phyloP scores from a whole-genome alignment of 2,797 vertebrate genomes.

The Myotis planiceps region DNA sequence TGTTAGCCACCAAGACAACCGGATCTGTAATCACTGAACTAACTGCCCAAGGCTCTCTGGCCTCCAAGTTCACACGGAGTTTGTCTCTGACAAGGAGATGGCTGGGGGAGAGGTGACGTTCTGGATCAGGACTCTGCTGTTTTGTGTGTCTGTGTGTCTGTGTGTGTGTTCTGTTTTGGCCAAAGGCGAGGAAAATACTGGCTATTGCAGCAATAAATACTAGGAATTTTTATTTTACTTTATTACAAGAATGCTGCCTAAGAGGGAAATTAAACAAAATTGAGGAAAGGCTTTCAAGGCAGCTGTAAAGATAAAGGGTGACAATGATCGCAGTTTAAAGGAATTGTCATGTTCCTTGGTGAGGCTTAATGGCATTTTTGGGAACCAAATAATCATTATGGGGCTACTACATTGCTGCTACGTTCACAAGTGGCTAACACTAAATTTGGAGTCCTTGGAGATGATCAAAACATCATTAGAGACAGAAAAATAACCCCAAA shows the following conservation, averaged over 20 bases:
- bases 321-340: constrained; percentile 16
- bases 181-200: constrained; percentile 67
- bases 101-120: background rate
- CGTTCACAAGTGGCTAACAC: constrained; percentile 36
- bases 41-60: background rate
- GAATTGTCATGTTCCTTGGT: background rate
- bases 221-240: constrained; percentile 63
- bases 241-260: constrained; percentile 61
- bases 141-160: background rate
- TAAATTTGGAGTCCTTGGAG: constrained; percentile 20
- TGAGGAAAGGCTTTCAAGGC: constrained; percentile 43
- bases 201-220: constrained; percentile 55
- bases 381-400: constrained; percentile 13
- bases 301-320: constrained; percentile 62
- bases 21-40: background rate
- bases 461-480: background rate
- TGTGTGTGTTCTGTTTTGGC: constrained; percentile 55
- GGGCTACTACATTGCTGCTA: background rate
- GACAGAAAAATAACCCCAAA: background rate
- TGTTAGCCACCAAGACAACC: background rate
- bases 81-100: background rate
- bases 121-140: background rate
- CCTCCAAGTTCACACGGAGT: background rate
- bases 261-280: constrained; percentile 72
- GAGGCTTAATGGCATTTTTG: background rate